Conservation (phyloP, 2,113 vertebrate genomes). For the Phaethornis superciliosus region DNA sequence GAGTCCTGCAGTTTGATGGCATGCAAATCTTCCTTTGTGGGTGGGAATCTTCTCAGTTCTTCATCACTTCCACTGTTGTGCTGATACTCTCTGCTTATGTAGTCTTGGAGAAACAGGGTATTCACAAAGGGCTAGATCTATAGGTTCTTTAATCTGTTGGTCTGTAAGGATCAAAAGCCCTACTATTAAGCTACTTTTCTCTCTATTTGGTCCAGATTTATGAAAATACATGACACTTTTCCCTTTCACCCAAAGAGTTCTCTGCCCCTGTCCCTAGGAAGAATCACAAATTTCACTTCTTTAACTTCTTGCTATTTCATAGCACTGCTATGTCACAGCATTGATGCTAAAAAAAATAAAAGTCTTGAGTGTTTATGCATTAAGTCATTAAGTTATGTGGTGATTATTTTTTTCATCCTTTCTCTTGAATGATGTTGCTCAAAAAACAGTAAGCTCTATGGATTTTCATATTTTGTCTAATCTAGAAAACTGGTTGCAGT, state of each 20-base stretch:
- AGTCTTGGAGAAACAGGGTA: neutral
- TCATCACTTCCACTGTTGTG: neutral
- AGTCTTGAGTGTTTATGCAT: neutral
- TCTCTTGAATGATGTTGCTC: neutral
- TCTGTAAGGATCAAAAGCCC: neutral
- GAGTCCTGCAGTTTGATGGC: neutral
- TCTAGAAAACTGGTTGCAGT: neutral
- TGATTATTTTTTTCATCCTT: neutral
- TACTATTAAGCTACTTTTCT: neutral
- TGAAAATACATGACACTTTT: neutral
- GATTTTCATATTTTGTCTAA: slow-evolving; percentile 5
- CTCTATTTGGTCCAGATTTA: neutral
- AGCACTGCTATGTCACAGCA: too few relatives aligned
- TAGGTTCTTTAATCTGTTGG: neutral
- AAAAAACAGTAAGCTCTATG: neutral
- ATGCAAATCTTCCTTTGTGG: neutral
- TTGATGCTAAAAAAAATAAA: neutral
- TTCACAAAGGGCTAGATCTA: neutral
- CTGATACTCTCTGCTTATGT: neutral
- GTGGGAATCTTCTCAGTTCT: neutral
- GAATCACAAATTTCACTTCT: neutral
- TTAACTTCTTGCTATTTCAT: neutral
- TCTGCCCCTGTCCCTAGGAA: neutral
- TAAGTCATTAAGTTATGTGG: neutral
- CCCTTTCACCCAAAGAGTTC: neutral